These are phyloP conservation scores for Schizopygopsis malacanthus DNA, from an alignment of 2,797 vertebrate species.

Conservation along the genomic window DNA sequence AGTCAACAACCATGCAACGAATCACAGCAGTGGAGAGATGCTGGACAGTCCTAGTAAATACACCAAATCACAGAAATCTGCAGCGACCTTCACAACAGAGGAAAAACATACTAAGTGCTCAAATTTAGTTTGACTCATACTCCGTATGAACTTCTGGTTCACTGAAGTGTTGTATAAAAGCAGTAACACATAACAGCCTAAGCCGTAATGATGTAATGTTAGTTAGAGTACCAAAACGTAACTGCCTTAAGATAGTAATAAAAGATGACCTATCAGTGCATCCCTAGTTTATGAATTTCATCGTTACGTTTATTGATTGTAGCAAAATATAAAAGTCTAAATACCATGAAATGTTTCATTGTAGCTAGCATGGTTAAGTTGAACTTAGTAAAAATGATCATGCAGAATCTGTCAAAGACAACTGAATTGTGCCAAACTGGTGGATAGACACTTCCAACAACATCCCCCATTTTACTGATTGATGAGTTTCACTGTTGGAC, in stretches of 20 bases:
- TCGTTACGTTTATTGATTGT: neutral
- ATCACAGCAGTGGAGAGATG: neutral
- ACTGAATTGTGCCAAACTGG: neutral
- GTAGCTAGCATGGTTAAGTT: neutral
- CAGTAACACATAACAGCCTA: neutral
- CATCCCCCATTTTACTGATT: neutral
- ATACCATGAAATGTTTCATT: neutral
- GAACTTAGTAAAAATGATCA: neutral
- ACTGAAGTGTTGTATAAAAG: neutral
- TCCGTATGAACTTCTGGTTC: neutral
- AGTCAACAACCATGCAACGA: neutral
- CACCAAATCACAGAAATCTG: neutral
- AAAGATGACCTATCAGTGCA: slow-evolving; percentile 18
- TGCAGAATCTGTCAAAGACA: neutral
- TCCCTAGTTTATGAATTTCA: neutral
- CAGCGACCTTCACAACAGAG: neutral
- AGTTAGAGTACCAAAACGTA: neutral
- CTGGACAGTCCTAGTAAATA: neutral
- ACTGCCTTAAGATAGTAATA: neutral
- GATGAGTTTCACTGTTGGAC: slow-evolving; percentile 16
- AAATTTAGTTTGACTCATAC: neutral
- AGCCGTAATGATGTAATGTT: neutral
- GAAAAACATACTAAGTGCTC: neutral
- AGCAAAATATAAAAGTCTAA: neutral
- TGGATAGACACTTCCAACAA: neutral